Percentiles rank a stretch among this genome's conserved stretches.
Conservation (phyloP, 2,797 vertebrate genomes). For the Pangasius djambal region DNA sequence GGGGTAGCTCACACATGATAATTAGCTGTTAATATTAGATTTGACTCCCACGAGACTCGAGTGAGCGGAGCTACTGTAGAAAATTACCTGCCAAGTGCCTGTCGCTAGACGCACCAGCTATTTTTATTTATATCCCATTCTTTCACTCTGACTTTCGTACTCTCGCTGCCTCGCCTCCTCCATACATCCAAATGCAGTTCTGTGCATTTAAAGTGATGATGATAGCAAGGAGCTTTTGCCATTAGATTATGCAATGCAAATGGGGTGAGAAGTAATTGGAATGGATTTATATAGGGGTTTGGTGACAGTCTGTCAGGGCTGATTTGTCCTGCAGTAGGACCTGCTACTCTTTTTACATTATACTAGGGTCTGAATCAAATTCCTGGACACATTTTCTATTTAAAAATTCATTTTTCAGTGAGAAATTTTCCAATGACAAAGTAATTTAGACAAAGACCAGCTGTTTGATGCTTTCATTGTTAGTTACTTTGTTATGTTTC, state of each 20-base stretch:
- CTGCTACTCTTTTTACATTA: constrained; percentile 9
- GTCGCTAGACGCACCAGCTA: constrained; percentile 71
- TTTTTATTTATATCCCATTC: constrained; percentile 76
- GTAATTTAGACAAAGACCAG: background rate
- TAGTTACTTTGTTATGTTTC: background rate
- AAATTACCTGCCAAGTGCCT: constrained; percentile 78
- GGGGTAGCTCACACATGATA: constrained; percentile 76
- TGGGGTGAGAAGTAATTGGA: constrained; percentile 68
- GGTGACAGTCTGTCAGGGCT: constrained; percentile 55
- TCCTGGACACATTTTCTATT: background rate
- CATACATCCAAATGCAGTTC: constrained; percentile 48
- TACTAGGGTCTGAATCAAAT: background rate
- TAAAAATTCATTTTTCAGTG: background rate
- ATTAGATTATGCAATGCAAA: constrained; percentile 43
- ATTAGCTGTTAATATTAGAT: constrained; percentile 82
- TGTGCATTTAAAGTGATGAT: constrained; percentile 78
- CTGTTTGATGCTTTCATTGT: background rate
- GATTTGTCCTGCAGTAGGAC: constrained; percentile 42
- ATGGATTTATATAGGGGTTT: constrained; percentile 62
- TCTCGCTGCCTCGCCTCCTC: constrained; percentile 8
- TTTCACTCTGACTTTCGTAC: constrained; percentile 60
- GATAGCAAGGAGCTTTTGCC: constrained; percentile 66
- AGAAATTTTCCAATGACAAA: background rate
- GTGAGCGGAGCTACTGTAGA: constrained; percentile 74
- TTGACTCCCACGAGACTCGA: constrained; percentile 75